Conservation (phyloP, 2,113 vertebrate genomes). For the Gobiocypris rarus region DNA sequence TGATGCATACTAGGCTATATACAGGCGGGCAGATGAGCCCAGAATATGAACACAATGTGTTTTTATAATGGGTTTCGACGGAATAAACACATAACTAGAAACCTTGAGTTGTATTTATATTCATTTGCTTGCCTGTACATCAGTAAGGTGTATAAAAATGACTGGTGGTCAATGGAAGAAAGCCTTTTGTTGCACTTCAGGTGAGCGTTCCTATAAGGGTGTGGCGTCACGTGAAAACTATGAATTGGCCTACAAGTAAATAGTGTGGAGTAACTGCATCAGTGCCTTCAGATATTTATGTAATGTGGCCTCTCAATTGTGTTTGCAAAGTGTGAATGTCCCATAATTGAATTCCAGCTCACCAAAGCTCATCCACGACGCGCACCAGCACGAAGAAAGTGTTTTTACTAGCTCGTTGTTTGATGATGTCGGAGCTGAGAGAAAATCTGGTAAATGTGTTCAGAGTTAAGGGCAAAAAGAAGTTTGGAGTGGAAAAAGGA, state of each 20-base stretch:
- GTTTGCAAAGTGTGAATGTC: not conserved
- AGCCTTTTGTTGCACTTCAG: too few species aligned
- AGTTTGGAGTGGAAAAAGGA: not conserved
- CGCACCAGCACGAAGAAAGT: slow-evolving; percentile 90
- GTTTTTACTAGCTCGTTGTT: slow-evolving; percentile 87
- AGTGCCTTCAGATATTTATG: not conserved
- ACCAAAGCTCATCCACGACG: slow-evolving; percentile 94
- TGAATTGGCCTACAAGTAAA: not conserved
- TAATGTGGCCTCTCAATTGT: not conserved
- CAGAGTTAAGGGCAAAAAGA: slow-evolving; percentile 74
- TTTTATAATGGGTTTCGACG: too few species aligned
- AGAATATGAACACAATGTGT: too few species aligned
- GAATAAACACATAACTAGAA: too few species aligned
- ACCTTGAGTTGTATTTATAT: too few species aligned
- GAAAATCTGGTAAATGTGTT: slow-evolving; percentile 87
- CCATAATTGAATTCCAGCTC: slow-evolving; percentile 64
- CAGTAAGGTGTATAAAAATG: too few species aligned
- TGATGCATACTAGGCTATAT: too few species aligned
- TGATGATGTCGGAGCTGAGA: slow-evolving; percentile 78
- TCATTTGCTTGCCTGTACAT: too few species aligned
- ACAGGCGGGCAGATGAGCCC: too few species aligned
- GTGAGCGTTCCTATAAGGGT: too few species aligned
- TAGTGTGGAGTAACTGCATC: not conserved
- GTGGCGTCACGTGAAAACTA: too few species aligned
- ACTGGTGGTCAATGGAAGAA: too few species aligned